Evolutionary conservation across 2,888 invertebrate species (phyloP).

Genomic region (Meghimatium bilineatum): DNA sequence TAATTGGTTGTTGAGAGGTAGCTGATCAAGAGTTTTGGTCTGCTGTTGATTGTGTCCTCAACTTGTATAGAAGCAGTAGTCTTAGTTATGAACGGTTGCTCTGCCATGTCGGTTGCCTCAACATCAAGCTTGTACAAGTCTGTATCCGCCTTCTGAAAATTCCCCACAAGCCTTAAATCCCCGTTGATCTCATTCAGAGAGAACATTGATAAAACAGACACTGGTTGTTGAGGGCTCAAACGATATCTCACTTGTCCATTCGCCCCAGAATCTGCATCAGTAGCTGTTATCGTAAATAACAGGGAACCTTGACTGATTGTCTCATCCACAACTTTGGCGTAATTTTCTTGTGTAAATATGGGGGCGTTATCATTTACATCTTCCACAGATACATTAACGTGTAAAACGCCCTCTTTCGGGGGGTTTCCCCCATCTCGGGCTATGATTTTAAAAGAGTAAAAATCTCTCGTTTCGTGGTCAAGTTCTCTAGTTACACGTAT

Average conservation of each 20-base stretch:
- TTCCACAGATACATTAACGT: constrained; percentile 60
- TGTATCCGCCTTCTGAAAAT: constrained; percentile 61
- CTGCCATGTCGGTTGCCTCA: constrained; percentile 64
- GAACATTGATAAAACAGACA: constrained; percentile 60
- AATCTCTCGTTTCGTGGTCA: constrained; percentile 62
- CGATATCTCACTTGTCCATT: constrained; percentile 82
- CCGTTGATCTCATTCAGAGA: constrained; percentile 62
- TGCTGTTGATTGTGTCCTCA: constrained; percentile 93
- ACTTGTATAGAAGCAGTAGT: constrained; percentile 78
- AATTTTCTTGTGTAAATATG: constrained; percentile 59
- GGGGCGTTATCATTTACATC: constrained; percentile 71
- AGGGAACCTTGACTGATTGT: constrained; percentile 61
- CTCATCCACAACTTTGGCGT: constrained; percentile 65
- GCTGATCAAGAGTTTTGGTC: constrained; percentile 82
- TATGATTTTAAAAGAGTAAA: constrained; percentile 62
- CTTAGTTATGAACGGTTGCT: constrained; percentile 62
- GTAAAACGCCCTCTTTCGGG: constrained; percentile 58
- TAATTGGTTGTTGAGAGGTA: constrained; percentile 45
- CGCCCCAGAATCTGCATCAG: constrained; percentile 88
- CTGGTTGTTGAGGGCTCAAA: constrained; percentile 63
- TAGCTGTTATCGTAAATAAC: constrained; percentile 83
- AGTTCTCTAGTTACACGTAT: constrained; percentile 60
- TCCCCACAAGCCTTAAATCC: constrained; percentile 61
- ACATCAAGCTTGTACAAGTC: constrained; percentile 63
- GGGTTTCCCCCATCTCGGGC: constrained; percentile 67